Evolutionary conservation across 2,797 vertebrate genomes (phyloP).

Genomic region (Hypotaenidia philippensis): DNA sequence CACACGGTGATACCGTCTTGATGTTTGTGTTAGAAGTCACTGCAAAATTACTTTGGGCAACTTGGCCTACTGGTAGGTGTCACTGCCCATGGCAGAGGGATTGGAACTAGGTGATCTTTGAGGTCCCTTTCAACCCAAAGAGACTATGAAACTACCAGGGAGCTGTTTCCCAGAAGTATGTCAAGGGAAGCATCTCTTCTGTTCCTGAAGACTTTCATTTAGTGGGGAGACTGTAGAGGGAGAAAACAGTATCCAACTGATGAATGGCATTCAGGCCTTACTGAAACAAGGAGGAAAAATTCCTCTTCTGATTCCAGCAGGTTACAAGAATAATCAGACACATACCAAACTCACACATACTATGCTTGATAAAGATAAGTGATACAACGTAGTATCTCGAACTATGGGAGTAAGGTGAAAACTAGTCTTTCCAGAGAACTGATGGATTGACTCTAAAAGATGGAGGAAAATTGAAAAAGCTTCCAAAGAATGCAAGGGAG

Average conservation of each 20-base stretch:
- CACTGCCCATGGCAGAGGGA: too few species aligned
- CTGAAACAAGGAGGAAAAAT: neutral
- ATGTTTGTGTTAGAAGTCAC: neutral
- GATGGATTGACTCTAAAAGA: neutral
- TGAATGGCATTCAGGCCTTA: neutral
- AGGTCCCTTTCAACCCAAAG: too few species aligned
- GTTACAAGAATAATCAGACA: neutral
- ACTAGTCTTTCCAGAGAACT: neutral
- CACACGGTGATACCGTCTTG: neutral
- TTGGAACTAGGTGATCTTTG: too few species aligned
- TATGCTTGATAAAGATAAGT: neutral
- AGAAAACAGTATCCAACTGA: neutral
- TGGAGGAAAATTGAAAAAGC: neutral
- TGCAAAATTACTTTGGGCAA: neutral
- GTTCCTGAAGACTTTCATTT: neutral
- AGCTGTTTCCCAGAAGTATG: neutral
- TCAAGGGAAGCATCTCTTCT: neutral
- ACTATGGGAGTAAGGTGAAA: neutral
- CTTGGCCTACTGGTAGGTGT: too few species aligned
- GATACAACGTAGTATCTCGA: neutral
- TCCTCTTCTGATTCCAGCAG: neutral
- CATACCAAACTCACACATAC: neutral
- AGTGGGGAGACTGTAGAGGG: neutral
- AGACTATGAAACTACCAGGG: neutral
- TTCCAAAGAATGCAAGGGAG: neutral